phyloP scores from a whole-genome alignment of 2,113 vertebrate genomes.

The Chaenogobius annularis region DNA sequence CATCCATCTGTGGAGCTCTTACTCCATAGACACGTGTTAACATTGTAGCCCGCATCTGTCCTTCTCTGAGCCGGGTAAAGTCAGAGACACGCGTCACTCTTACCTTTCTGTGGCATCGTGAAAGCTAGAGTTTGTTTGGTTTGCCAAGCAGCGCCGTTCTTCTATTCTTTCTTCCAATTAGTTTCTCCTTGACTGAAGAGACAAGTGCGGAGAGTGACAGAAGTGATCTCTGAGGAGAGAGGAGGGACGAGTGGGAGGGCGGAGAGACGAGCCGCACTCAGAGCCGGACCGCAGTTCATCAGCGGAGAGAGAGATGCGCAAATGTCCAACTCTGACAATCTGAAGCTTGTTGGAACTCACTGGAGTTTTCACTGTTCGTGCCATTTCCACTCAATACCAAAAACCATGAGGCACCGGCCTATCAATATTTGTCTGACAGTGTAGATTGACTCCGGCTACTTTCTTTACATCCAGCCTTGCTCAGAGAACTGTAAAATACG shows the following conservation, averaged over 20 bases:
- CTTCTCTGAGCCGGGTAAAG: constrained; percentile 3
- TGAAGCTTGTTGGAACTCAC: background rate
- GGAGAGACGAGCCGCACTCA: constrained; percentile 28
- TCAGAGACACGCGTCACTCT: constrained; percentile 21
- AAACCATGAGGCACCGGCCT: background rate
- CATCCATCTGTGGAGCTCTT: constrained; percentile 2
- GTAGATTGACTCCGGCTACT: background rate
- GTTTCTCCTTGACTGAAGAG: constrained; percentile 75
- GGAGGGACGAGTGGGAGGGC: constrained; percentile 32
- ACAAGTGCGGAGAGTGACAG: constrained; percentile 62
- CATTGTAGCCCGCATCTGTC: constrained; percentile 4
- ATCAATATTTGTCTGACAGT: background rate
- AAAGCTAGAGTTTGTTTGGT: constrained; percentile 58
- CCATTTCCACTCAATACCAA: background rate
- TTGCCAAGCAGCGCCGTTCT: constrained; percentile 62
- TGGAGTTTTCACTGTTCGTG: background rate
- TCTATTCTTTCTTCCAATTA: constrained; percentile 69
- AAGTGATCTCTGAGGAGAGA: constrained; percentile 56
- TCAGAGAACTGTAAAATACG: background rate
- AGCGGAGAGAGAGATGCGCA: constrained; percentile 50
- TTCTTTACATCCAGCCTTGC: background rate
- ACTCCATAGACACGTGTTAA: constrained; percentile 8
- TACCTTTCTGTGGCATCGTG: constrained; percentile 97
- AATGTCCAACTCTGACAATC: background rate
- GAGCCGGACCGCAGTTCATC: background rate